Evolutionary conservation across 2,113 vertebrate species (phyloP), one percentile per base, ranked within the genome.

Genomic region (Oceanodroma tethys): DNA sequence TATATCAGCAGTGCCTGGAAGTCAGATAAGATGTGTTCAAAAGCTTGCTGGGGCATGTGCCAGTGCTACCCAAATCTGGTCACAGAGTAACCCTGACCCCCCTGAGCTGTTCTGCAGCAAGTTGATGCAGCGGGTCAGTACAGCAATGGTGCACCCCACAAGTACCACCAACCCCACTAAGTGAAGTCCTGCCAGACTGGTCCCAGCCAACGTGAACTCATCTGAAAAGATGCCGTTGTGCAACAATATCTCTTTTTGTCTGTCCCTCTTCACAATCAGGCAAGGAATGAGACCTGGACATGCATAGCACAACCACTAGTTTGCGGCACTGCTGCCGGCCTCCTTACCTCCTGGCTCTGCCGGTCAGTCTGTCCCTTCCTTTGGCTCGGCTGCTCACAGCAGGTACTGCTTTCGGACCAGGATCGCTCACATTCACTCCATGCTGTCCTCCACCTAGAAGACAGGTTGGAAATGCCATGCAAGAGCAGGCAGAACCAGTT

Each of bases 341-440:
- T 73, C 38, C 98, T 98, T 96, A 99, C 99, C 99, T 99, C 94
- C 99, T 98, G 90, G 99, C 99, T 97, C 99, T 99, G 88, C 99
- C 99, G 1, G 99, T 99, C 98, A 99, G 97, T 67, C 99, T 99
- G 91, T 99, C 99, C 97, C 98, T 99, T 71, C 99, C 99, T 97
- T 98, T 98, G 75, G 99, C 99, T 97, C 99, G 99, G 90, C 99
- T 99, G 98, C 98, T 97, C 92, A 98, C 97, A 85, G 98, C 98
- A 6, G 96, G 97, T 10, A 98, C 97, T 74, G 96, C 96, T 60
- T 98, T 98, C 5, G 92, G 78, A 48, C 78, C 82, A 70, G 94
- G 55, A 58, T 98, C 98, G 97, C 95, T 98, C 98, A 87, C 80
- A 11, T 98, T 98, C 95, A 98, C 98, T 91, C 98, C 97, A 40